Evolutionary conservation across 1,140 invertebrate genomes (phyloP).

Genomic region (Bombus consobrinus): DNA sequence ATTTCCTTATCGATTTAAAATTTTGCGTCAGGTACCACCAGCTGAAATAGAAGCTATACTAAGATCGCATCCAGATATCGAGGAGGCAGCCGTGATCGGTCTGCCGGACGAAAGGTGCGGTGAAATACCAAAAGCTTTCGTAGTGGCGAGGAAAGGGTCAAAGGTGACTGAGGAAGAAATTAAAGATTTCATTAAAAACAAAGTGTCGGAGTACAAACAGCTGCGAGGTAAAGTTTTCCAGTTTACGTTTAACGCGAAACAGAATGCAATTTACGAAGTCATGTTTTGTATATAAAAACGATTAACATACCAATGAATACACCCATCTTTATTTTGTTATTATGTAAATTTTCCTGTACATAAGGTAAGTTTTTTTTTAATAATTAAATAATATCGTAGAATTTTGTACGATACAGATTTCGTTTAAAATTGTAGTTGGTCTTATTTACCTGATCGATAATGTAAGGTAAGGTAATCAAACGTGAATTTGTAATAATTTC

Average conservation of each 20-base stretch:
- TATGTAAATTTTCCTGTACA: too few species aligned
- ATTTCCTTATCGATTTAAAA: background rate
- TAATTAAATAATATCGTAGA: too few species aligned
- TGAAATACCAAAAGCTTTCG: slow-evolving; percentile 90
- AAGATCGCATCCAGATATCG: slow-evolving; percentile 88
- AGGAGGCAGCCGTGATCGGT: slow-evolving; percentile 93
- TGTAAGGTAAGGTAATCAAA: too few species aligned
- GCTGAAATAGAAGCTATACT: slow-evolving; percentile 93
- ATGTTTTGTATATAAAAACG: accelerated
- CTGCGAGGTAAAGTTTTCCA: slow-evolving; percentile 77
- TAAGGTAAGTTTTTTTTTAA: background rate
- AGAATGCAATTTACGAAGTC: too few species aligned
- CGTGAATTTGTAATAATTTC: slow-evolving; percentile 1
- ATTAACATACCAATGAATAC: background rate
- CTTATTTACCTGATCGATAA: too few species aligned
- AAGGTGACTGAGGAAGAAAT: slow-evolving; percentile 73
- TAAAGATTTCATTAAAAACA: slow-evolving; percentile 84
- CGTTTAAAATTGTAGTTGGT: background rate
- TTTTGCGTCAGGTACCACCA: slow-evolving; percentile 88
- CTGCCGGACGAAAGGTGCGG: slow-evolving; percentile 88
- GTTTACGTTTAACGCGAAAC: background rate
- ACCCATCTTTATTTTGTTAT: accelerated
- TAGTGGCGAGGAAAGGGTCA: slow-evolving; percentile 82
- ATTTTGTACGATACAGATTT: background rate
- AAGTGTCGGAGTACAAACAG: slow-evolving; percentile 87